Conservation (phyloP, 2,888 invertebrate species). For the Yponomeuta malinellus region DNA sequence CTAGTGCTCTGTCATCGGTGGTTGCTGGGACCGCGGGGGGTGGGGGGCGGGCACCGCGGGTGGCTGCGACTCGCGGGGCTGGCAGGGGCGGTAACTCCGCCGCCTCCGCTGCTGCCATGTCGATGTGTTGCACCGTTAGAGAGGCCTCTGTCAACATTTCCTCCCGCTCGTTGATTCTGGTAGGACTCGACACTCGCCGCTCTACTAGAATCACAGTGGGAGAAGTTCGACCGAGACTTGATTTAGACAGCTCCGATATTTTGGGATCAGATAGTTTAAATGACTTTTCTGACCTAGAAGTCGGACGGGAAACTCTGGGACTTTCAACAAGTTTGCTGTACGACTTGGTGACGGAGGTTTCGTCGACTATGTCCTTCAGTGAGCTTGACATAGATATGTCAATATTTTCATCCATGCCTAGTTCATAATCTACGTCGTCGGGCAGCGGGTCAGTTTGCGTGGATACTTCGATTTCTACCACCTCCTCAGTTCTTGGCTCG, state of each 20-base stretch:
- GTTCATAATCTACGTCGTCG: constrained; percentile 83
- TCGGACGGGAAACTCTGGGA: constrained; percentile 63
- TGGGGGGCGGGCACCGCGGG: constrained; percentile 29
- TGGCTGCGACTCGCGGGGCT: constrained; percentile 39
- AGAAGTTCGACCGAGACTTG: constrained; percentile 73
- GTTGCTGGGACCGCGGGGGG: constrained; percentile 29
- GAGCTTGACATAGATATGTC: constrained; percentile 68
- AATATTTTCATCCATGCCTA: constrained; percentile 65
- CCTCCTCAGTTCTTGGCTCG: constrained; percentile 40
- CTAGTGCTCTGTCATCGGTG: constrained; percentile 44
- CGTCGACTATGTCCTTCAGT: constrained; percentile 63
- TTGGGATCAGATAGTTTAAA: constrained; percentile 73
- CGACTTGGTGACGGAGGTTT: constrained; percentile 68
- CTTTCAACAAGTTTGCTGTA: constrained; percentile 68
- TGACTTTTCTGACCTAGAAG: constrained; percentile 75
- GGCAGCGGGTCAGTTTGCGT: constrained; percentile 91
- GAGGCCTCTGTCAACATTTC: constrained; percentile 81
- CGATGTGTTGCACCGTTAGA: constrained; percentile 79
- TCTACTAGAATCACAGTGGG: constrained; percentile 78
- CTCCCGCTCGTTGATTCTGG: constrained; percentile 73
- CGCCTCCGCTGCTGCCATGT: constrained; percentile 65
- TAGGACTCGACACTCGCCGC: constrained; percentile 76
- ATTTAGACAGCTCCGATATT: constrained; percentile 72
- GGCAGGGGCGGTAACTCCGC: constrained; percentile 68
- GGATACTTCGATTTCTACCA: constrained; percentile 83